phyloP scores from a whole-genome alignment of 2,888 invertebrate species.

The Julus scanicus region DNA sequence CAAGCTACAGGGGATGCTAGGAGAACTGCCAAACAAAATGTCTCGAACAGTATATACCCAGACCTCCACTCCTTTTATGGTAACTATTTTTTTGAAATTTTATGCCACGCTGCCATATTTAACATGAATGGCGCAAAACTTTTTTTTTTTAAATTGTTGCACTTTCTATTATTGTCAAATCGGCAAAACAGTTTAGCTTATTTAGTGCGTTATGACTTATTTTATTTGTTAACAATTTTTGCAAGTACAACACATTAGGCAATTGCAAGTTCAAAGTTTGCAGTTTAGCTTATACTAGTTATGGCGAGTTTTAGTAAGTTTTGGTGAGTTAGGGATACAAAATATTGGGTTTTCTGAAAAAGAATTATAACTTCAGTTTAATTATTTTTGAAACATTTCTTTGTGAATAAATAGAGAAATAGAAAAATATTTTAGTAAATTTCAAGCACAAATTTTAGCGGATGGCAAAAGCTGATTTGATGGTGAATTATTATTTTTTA shows the following conservation, averaged over 20 bases:
- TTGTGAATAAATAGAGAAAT: background rate
- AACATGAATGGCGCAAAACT: background rate
- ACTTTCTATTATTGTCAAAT: background rate
- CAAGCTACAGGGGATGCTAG: constrained; percentile 58
- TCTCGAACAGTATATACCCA: constrained; percentile 58
- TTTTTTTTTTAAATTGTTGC: background rate
- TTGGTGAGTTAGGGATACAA: too few species aligned
- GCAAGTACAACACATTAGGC: background rate
- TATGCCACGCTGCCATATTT: background rate
- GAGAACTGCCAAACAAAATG: constrained; percentile 56
- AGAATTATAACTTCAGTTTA: too few species aligned
- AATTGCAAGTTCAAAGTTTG: constrained; percentile 43
- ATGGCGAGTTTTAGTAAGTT: too few species aligned
- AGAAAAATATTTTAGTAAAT: background rate
- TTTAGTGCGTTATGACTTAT: background rate
- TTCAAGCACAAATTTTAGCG: background rate
- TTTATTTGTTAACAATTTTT: background rate
- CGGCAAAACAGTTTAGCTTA: background rate
- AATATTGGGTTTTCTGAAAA: too few species aligned
- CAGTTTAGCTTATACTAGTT: too few species aligned
- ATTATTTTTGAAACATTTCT: too few species aligned
- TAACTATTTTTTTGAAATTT: constrained; percentile 47
- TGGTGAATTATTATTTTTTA: too few species aligned
- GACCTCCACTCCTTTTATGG: constrained; percentile 55
- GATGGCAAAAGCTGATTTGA: background rate